Conservation (phyloP, 2,888 invertebrate genomes). For the Muscina levida region DNA sequence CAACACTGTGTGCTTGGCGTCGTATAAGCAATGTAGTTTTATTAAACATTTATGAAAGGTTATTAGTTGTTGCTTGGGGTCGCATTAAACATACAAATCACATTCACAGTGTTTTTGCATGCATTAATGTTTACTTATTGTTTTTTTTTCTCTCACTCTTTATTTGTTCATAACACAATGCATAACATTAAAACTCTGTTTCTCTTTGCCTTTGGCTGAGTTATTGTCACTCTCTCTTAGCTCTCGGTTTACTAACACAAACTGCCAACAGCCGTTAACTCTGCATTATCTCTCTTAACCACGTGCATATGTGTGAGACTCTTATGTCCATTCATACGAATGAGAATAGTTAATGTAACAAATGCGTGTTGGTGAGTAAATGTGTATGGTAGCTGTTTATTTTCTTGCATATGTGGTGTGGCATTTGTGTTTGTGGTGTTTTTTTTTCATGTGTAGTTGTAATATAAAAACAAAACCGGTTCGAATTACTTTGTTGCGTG, state of each 20-base stretch:
- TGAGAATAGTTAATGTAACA: too few species aligned
- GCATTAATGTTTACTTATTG: too few species aligned
- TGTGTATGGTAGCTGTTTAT: neutral
- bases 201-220: too few species aligned
- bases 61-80: neutral
- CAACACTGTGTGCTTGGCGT: too few species aligned
- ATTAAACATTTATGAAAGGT: neutral
- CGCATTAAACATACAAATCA: too few species aligned
- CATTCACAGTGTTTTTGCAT: too few species aligned
- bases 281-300: conserved; percentile 45
- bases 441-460: conserved; percentile 3
- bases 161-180: neutral
- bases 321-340: neutral
- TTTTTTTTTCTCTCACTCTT: neutral
- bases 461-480: conserved; percentile 55
- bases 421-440: neutral
- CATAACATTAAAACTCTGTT: too few species aligned
- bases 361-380: neutral
- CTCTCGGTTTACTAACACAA: conserved; percentile 44
- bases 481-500: conserved; percentile 66
- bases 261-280: conserved; percentile 74
- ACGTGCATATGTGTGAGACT: neutral
- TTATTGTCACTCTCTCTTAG: too few species aligned
- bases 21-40: too few species aligned
- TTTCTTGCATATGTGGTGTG: too few species aligned